These are phyloP conservation scores for Ahaetulla prasina DNA, from an alignment of 2,113 vertebrate genomes.

Conservation along the genomic window DNA sequence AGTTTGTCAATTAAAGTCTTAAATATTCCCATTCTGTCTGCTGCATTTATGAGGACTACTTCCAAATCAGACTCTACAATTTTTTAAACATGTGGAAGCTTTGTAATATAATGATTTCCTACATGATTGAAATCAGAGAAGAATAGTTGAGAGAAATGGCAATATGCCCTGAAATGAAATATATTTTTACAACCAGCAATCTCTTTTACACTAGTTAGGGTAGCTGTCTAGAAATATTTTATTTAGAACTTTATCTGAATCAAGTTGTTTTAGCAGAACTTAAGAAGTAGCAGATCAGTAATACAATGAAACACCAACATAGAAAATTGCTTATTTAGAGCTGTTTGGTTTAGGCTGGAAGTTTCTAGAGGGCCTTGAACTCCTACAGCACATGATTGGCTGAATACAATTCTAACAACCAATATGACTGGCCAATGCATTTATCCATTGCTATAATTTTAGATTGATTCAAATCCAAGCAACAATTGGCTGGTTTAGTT, in stretches of 20 bases:
- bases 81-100: neutral
- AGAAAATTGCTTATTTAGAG: neutral
- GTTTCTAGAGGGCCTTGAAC: neutral
- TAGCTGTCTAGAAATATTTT: neutral
- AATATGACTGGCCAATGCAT: neutral
- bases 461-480: neutral
- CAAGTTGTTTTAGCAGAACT: neutral
- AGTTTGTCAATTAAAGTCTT: neutral
- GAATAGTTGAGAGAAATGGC: neutral
- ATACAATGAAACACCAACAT: neutral
- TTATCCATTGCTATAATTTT: neutral
- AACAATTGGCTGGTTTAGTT: neutral
- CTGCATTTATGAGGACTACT: neutral
- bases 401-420: neutral
- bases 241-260: neutral
- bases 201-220: neutral
- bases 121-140: neutral
- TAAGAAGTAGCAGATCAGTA: neutral
- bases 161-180: neutral
- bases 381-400: neutral
- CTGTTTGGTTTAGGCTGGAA: neutral
- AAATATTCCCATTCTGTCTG: neutral
- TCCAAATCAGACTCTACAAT: neutral
- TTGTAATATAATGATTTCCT: neutral
- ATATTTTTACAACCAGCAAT: neutral